Base-by-base conservation (phyloP, 2,113 vertebrate species). In the Tricholaema leucomelas region DNA sequence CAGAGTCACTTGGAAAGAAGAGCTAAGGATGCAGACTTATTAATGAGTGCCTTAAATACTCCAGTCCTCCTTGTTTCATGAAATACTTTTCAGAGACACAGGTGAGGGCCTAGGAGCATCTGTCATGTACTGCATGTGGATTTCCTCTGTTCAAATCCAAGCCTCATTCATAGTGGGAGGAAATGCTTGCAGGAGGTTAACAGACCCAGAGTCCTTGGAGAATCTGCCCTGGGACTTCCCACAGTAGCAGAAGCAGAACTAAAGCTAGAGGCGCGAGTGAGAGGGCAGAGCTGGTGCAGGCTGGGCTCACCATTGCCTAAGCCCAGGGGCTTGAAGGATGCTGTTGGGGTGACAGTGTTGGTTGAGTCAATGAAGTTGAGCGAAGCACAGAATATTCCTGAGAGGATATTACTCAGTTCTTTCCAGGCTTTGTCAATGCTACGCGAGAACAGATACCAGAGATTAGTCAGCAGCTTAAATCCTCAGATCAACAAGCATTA, bases 311-410 rank as follows among this genome's bases (percentile, higher is more conserved):
- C 98, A 6, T 99, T 99, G 77, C 98, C 97, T 85, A 99, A 92
- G 20, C 99, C 99, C 90, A 99, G 96, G 5, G 99, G 99, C 96
- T 99, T 99, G 98, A 99, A 99, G 90, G 99, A 99, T 7, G 99
- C 98, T 4, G 98, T 99, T 65, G 99, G 99, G 86, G 98, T 98
- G 59, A 99, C 98, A 0, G 98, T 99, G 97, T 99, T 99, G 96
- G 99, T 99, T 4, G 98, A 99, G 95, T 99, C 99, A 67, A 99
- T 99, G 97, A 99, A 99, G 97, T 99, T 99, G 78, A 99, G 97
- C 36, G 99, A 99, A 55, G 99, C 99, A 64, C 99, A 99, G 97
- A 99, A 99, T 97, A 99, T 99, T 72, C 99, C 99, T 0, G 99
- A 99, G 81, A 99, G 97, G 88, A 99, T 98, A 44, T 99, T 99